phyloP scores from a whole-genome alignment of 2,113 vertebrate species.

The Mustelus asterias region DNA sequence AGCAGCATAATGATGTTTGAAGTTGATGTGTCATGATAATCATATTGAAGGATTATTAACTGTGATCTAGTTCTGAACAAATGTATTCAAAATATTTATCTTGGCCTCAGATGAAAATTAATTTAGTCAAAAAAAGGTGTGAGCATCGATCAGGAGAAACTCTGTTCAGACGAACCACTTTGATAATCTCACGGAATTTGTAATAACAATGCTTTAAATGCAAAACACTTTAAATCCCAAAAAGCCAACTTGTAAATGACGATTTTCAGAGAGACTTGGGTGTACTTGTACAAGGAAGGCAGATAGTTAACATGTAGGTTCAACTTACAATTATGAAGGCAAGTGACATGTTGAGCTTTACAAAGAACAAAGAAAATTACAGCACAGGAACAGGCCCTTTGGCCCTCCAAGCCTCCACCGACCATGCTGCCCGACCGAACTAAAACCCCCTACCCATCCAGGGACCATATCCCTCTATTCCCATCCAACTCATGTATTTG shows the following conservation, averaged over 20 bases:
- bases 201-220: neutral
- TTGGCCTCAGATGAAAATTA: neutral
- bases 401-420: no score
- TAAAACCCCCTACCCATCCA: no score
- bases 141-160: neutral
- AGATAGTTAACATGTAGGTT: no score
- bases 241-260: neutral
- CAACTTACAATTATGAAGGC: no score
- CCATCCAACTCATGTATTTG: no score
- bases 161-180: neutral
- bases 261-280: no score
- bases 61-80: neutral
- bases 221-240: neutral
- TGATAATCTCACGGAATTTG: neutral
- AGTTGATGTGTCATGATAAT: neutral
- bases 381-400: no score
- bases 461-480: no score
- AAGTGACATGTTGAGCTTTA: no score
- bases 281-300: no score
- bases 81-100: neutral
- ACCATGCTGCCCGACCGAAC: no score
- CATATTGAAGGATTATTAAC: neutral
- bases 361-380: no score
- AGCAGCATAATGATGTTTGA: neutral
- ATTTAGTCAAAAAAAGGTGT: neutral